Evolutionary conservation across 1,140 invertebrate species (phyloP).

Genomic region (Andricus grossulariae): DNA sequence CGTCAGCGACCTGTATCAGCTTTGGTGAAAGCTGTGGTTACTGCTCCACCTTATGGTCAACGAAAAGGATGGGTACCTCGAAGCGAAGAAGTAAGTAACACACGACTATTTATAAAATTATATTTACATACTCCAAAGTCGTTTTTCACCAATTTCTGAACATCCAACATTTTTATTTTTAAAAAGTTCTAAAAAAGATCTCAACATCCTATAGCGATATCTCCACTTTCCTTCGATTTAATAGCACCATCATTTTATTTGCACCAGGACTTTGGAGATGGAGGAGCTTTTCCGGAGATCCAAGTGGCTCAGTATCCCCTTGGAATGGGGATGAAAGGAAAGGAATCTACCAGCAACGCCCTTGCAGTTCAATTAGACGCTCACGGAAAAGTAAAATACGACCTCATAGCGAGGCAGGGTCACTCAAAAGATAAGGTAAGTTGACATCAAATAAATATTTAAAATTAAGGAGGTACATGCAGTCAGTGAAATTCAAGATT

Average conservation of each 20-base stretch:
- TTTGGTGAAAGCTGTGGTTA: constrained; percentile 87
- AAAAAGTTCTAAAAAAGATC: no score
- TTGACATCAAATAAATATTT: not conserved
- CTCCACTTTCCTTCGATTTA: no score
- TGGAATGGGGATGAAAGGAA: constrained; percentile 86
- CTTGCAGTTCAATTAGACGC: constrained; percentile 95
- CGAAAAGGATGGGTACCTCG: constrained; percentile 96
- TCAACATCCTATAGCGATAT: not conserved
- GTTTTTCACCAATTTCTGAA: no score
- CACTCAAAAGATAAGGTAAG: constrained; percentile 95
- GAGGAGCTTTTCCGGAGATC: constrained; percentile 99
- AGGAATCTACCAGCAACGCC: constrained; percentile 90
- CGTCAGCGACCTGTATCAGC: constrained; percentile 80
- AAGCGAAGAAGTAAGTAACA: constrained; percentile 86
- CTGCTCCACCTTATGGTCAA: constrained; percentile 97
- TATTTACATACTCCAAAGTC: no score
- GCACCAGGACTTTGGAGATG: constrained; percentile 89
- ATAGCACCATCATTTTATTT: no score
- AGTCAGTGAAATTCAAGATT: no score
- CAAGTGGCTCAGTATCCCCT: constrained; percentile 97
- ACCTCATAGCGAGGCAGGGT: constrained; percentile 95
- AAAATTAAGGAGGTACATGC: not conserved
- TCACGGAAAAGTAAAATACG: constrained; percentile 97
- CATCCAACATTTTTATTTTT: no score
- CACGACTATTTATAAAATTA: constrained; percentile 52